phyloP scores from a whole-genome alignment of 2,888 invertebrate species.

The Urechis unicinctus region DNA sequence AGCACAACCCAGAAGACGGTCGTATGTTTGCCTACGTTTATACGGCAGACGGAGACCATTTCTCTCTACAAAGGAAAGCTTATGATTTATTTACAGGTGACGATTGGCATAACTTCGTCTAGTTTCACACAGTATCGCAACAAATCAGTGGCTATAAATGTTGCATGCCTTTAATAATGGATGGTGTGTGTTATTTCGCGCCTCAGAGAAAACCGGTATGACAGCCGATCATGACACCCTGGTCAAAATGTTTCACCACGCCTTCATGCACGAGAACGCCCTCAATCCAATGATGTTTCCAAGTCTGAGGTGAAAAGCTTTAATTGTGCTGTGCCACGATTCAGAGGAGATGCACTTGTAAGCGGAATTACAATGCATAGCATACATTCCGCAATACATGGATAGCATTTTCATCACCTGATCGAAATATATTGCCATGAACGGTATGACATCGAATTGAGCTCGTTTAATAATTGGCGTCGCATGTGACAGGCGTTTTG shows the following conservation, averaged over 20 bases:
- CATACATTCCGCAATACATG: no score
- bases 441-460: not conserved
- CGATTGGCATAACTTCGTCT: no score
- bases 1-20: slow-evolving; percentile 32
- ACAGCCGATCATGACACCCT: slow-evolving; percentile 36
- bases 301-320: slow-evolving; percentile 35
- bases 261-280: slow-evolving; percentile 45
- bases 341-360: no score
- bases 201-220: slow-evolving; percentile 33
- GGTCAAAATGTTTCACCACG: slow-evolving; percentile 33
- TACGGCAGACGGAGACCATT: slow-evolving; percentile 35
- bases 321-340: no score
- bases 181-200: not conserved
- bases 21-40: slow-evolving; percentile 43
- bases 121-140: not conserved
- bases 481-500: slow-evolving; percentile 32
- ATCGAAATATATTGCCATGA: no score
- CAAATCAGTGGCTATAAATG: not conserved
- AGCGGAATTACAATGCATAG: no score
- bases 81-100: slow-evolving; percentile 36
- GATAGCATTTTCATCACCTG: no score
- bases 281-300: slow-evolving; percentile 44
- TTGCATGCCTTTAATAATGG: not conserved
- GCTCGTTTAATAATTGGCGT: not conserved
- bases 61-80: slow-evolving; percentile 33